phyloP scores from a whole-genome alignment of 2,113 vertebrate species.

The Holacanthus passer region DNA sequence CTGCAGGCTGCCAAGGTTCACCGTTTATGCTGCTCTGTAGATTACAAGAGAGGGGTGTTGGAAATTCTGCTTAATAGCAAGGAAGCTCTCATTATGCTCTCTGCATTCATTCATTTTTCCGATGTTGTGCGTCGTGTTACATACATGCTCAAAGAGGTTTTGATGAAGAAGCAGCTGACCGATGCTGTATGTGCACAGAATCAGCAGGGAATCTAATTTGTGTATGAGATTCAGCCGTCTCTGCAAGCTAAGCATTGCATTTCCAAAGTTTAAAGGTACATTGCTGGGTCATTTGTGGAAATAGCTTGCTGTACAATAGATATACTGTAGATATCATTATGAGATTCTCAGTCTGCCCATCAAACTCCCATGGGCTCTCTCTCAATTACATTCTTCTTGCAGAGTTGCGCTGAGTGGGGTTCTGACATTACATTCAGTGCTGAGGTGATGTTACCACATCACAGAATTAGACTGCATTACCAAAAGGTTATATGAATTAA shows the following conservation, averaged over 20 bases:
- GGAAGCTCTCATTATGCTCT: constrained; percentile 55
- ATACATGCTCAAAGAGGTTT: constrained; percentile 23
- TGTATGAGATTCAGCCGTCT: not conserved
- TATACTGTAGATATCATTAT: constrained; percentile 57
- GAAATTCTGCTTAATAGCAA: constrained; percentile 69
- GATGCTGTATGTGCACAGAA: constrained; percentile 16
- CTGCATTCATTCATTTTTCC: constrained; percentile 49
- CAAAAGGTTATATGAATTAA: constrained; percentile 75
- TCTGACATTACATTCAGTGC: constrained; percentile 71
- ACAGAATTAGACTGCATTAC: constrained; percentile 70
- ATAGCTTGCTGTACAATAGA: constrained; percentile 54
- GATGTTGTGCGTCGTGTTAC: constrained; percentile 17
- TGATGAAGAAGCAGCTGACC: constrained; percentile 21
- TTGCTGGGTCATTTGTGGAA: constrained; percentile 61
- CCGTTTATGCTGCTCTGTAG: constrained; percentile 68
- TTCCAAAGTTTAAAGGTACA: constrained; percentile 61
- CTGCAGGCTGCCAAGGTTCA: constrained; percentile 69
- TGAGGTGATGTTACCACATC: constrained; percentile 75
- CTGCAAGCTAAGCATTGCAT: constrained; percentile 40
- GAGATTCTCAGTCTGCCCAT: constrained; percentile 68
- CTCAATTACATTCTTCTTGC: constrained; percentile 71
- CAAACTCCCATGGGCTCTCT: constrained; percentile 68
- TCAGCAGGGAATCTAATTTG: constrained; percentile 4
- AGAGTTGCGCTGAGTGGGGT: constrained; percentile 52
- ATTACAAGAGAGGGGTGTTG: constrained; percentile 59